Conservation (phyloP, 2,888 invertebrate species). For the Chloroclysta siterata region DNA sequence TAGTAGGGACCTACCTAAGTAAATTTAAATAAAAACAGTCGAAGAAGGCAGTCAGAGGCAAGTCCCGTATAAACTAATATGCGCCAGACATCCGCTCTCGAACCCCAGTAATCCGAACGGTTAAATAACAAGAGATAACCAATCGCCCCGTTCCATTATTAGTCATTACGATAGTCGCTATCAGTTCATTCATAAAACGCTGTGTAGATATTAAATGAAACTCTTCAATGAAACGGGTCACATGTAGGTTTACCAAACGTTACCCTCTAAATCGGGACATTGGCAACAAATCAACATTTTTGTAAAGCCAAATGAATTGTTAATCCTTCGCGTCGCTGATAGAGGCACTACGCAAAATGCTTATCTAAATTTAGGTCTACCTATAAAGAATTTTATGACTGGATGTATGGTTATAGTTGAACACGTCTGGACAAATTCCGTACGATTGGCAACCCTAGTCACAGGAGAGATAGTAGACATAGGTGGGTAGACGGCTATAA, state of each 20-base stretch:
- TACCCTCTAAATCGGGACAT: not conserved
- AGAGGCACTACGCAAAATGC: too few relatives aligned
- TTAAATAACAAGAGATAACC: conserved; percentile 18
- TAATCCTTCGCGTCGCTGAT: too few relatives aligned
- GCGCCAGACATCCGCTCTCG: not conserved
- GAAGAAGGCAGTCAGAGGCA: not conserved
- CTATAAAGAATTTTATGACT: too few relatives aligned
- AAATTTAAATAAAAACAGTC: too few relatives aligned
- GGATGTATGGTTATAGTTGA: too few relatives aligned
- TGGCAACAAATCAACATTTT: too few relatives aligned
- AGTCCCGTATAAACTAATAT: not conserved
- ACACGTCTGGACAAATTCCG: not conserved
- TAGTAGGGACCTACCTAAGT: too few relatives aligned
- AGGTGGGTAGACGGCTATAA: conserved; percentile 1
- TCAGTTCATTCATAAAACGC: conserved; percentile 25
- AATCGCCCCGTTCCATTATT: conserved; percentile 7
- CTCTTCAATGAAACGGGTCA: conserved; percentile 13
- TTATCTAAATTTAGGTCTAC: too few relatives aligned
- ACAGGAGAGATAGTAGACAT: not conserved
- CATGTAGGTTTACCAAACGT: not conserved
- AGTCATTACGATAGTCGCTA: conserved; percentile 8
- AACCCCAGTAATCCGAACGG: conserved; percentile 13
- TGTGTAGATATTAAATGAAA: conserved; percentile 12
- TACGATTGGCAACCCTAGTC: not conserved
- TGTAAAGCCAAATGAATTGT: too few relatives aligned